Base-by-base conservation (phyloP, 2,888 invertebrate species). In the Spialia ferax region DNA sequence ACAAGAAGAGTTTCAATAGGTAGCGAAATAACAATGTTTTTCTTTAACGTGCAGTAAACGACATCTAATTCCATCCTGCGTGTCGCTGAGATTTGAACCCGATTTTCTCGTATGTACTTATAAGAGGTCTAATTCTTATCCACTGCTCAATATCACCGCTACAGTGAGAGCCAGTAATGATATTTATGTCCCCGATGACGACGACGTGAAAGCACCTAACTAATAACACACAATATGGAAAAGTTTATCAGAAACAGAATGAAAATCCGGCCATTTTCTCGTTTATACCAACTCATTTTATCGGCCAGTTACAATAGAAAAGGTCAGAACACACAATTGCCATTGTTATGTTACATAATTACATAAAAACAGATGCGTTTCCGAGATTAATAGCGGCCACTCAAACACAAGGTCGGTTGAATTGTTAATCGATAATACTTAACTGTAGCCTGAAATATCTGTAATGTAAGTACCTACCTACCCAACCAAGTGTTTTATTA, bases 281-380 rank as follows among this genome's bases (percentile, higher is more conserved):
- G 18, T 45, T 20, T 20, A 20, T 18, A 45, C 45, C 18, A 20
- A 45, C 18, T 45, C 10, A 45, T 20, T 45, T 45, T 45, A 15
- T 20, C 45, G 10, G 18, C 45, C 45, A 45, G 45, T 20, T 45
- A 45, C 45, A 45, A 45, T 45, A 45, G 45, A 10, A 45, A 45
- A 45, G 45, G 45, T 52, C 50, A 23, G 50, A 52, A 23, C 23
- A 52, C 50, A 52, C 45, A 45, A 52, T 13, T n/a, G 50, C 50
- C 50, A 52, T 52, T 52, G 50, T 52, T 52, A 52, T 23, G 50
- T 45, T 45, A 45, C 54, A 55, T 48, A 59, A 38, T 68, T 42
- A 68, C 70, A 65, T 70, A 69, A 67, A 71, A 61, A 64, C 56
- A 61, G 62, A 57, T 62, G 45, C 56, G 52, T 38, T 62, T 50